Conservation (phyloP, 2,797 vertebrate genomes). For the Platalea minor region DNA sequence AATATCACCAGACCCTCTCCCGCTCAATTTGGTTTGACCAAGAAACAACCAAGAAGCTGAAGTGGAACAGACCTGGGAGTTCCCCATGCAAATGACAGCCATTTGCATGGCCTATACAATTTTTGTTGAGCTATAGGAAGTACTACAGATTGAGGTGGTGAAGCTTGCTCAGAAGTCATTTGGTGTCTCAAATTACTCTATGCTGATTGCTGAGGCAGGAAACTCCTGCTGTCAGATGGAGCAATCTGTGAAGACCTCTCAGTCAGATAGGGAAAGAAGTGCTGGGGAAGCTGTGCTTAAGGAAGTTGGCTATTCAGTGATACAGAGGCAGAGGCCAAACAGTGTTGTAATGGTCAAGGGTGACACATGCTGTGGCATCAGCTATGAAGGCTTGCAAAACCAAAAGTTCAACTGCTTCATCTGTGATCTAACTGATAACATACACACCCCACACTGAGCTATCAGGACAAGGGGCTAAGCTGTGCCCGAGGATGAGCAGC, state of each 20-base stretch:
- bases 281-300: neutral
- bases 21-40: neutral
- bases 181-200: neutral
- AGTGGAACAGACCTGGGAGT: neutral
- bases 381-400: neutral
- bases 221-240: neutral
- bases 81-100: neutral
- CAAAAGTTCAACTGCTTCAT: neutral
- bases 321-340: neutral
- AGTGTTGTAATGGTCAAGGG: neutral
- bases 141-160: neutral
- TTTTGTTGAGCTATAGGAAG: neutral
- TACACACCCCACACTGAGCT: neutral
- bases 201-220: neutral
- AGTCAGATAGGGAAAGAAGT: neutral
- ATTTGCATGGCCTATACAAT: neutral
- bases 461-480: neutral
- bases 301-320: neutral
- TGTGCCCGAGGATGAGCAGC: neutral
- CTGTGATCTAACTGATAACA: neutral
- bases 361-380: neutral
- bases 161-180: neutral
- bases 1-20: neutral
- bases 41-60: neutral
- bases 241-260: neutral